Percentiles rank a stretch among this genome's conserved stretches.
phyloP scores from a whole-genome alignment of 2,113 vertebrate genomes.

The Pollimyrus isidori region DNA sequence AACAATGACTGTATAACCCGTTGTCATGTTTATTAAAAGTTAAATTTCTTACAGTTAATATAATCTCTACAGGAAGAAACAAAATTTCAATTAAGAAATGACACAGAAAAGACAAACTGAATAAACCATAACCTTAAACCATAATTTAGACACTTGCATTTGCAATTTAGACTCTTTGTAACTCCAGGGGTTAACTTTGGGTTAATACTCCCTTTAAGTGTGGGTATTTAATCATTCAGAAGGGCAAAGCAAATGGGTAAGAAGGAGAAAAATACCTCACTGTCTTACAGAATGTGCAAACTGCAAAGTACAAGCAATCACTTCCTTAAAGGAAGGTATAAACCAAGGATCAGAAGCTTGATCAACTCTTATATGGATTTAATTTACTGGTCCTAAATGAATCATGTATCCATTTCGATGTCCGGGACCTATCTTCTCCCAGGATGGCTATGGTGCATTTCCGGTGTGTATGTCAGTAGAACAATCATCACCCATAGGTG shows the following conservation, averaged over 20 bases:
- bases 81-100: conserved; percentile 19
- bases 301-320: conserved; percentile 30
- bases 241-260: conserved; percentile 20
- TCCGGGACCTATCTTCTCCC: conserved; percentile 57
- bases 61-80: conserved; percentile 29
- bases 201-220: conserved; percentile 16
- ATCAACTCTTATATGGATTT: conserved; percentile 20
- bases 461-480: conserved; percentile 89
- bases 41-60: conserved; percentile 47
- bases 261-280: conserved; percentile 19
- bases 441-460: conserved; percentile 79
- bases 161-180: conserved; percentile 18
- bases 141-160: conserved; percentile 22
- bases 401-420: conserved; percentile 12
- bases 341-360: conserved; percentile 44
- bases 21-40: conserved; percentile 39
- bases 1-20: background rate
- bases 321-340: conserved; percentile 18
- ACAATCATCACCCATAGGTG: conserved; percentile 99
- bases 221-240: conserved; percentile 7
- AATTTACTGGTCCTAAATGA: conserved; percentile 21
- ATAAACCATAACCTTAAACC: conserved; percentile 5
- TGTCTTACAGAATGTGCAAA: conserved; percentile 53
- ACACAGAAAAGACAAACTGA: conserved; percentile 13
- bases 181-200: background rate